Evolutionary conservation across 92 coral and sea anemone species (phyloP).

Genomic region (Palythoa grandis): DNA sequence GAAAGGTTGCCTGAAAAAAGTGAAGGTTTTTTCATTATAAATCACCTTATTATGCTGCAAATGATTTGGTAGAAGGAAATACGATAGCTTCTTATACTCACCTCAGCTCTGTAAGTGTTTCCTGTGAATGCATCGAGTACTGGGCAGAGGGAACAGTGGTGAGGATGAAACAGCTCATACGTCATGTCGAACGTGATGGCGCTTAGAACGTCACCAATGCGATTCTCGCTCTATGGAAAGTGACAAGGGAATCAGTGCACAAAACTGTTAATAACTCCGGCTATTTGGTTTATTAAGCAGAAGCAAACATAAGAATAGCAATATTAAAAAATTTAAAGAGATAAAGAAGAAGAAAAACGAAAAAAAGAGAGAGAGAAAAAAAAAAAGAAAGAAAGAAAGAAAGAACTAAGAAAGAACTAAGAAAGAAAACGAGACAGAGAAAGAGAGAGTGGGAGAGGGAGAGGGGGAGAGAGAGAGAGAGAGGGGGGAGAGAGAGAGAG

Average conservation of each 20-base stretch:
- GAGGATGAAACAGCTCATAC: conserved; percentile 58
- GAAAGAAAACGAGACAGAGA: too few relatives aligned
- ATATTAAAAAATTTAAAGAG: too few relatives aligned
- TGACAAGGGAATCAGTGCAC: background rate
- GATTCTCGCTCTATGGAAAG: conserved; percentile 51
- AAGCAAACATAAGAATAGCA: too few relatives aligned
- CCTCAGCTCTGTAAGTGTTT: conserved; percentile 65
- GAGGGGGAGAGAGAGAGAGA: background rate
- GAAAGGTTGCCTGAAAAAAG: conserved; percentile 53
- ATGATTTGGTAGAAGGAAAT: background rate
- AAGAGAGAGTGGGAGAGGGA: too few relatives aligned
- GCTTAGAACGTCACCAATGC: conserved; percentile 50
- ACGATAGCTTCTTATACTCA: conserved; percentile 4
- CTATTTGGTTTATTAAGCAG: too few relatives aligned
- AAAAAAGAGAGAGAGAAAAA: too few relatives aligned
- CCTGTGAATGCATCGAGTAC: conserved; percentile 60
- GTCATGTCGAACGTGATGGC: conserved; percentile 73
- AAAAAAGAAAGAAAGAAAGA: too few relatives aligned
- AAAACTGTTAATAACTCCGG: background rate
- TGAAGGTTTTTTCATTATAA: background rate
- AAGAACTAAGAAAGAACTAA: too few relatives aligned
- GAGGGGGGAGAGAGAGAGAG: too few relatives aligned
- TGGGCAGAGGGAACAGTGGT: conserved; percentile 70
- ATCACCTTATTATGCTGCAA: background rate
- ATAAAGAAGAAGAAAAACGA: too few relatives aligned